Evolutionary conservation across 92 coral and sea anemone genomes (phyloP), one percentile per base, ranked within the genome.

Genomic region (Phenganax marumi): DNA sequence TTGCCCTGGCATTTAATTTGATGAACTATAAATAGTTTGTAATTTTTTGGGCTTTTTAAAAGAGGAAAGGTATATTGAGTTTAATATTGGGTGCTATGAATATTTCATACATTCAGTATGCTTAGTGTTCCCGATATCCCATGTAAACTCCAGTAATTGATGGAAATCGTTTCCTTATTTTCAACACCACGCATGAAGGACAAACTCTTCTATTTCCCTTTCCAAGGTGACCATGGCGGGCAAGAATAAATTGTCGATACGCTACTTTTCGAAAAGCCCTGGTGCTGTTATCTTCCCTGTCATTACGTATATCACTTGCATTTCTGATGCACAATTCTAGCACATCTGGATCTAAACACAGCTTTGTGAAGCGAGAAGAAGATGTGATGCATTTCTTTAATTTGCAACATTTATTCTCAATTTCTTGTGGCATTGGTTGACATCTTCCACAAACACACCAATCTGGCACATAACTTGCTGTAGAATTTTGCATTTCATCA

Each of bases 341-440:
- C 63, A 89, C 87, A 18, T 89, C 92, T 12, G 90, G 85, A 54
- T 86, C 88, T 0, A 89, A 26, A 11, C 92, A 89, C 2, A 89
- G 70, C 58, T 89, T 83, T 51, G 22, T 64, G 74, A 70, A 83
- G 1, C 84, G 75, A 39, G 33, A 13, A 9, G 76, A 64, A 10
- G 9, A 24, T 24, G 91, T 88, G 12, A 68, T 76, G 61, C 84
- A 87, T 39, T 76, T 75, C 6, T 86, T 52, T 21, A 49, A 63
- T 12, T 84, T 75, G 54, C 90, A 87, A 23, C 90, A 87, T n/a
- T 80, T 19, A 50, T 86, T 86, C 50, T 86, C 78, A 7, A 86
- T 23, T 6, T 18, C 51, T n/a, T 85, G 86, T 3, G 86, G 69
- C 89, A 86, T 74, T 72, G 56, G 64, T 0, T 52, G 16, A 71